Evolutionary conservation across 1,140 invertebrate genomes (phyloP).

Genomic region (Chionoecetes opilio): DNA sequence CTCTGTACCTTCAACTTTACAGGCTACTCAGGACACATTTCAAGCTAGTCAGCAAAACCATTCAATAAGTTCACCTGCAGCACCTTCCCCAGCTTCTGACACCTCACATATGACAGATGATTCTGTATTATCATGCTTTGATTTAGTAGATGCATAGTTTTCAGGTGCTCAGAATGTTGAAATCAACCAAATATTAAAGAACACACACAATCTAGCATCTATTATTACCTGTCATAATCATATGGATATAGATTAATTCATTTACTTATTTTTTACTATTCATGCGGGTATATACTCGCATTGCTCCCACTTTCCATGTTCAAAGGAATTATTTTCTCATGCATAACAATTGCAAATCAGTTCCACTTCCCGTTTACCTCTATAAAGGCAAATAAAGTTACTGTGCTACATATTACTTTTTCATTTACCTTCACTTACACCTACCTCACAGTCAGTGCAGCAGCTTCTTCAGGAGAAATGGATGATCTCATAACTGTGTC

Average conservation of each 20-base stretch:
- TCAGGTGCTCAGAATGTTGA: constrained; percentile 16
- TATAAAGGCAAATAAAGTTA: constrained; percentile 61
- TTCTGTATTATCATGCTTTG: constrained; percentile 24
- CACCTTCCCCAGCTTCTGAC: constrained; percentile 24
- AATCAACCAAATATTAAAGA: constrained; percentile 41
- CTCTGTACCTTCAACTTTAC: constrained; percentile 58
- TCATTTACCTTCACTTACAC: constrained; percentile 60
- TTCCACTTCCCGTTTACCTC: constrained; percentile 34
- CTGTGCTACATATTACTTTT: constrained; percentile 60
- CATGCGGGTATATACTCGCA: constrained; percentile 51
- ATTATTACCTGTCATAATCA: constrained; percentile 56
- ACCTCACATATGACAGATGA: not conserved
- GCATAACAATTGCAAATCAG: constrained; percentile 42
- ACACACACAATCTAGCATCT: constrained; percentile 54
- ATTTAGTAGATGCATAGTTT: not conserved
- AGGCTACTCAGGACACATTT: constrained; percentile 48
- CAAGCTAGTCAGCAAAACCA: constrained; percentile 53
- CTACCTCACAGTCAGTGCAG: constrained; percentile 51
- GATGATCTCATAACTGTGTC: constrained; percentile 60
- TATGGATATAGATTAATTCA: constrained; percentile 50
- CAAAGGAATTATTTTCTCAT: constrained; percentile 46
- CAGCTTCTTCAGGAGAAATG: constrained; percentile 61
- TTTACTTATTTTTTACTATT: constrained; percentile 49
- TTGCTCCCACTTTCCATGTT: constrained; percentile 37
- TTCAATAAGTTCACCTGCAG: constrained; percentile 20